Evolutionary conservation across 2,797 vertebrate species (phyloP), one percentile per base, ranked within the genome.

Genomic region (Gallinago stenura): DNA sequence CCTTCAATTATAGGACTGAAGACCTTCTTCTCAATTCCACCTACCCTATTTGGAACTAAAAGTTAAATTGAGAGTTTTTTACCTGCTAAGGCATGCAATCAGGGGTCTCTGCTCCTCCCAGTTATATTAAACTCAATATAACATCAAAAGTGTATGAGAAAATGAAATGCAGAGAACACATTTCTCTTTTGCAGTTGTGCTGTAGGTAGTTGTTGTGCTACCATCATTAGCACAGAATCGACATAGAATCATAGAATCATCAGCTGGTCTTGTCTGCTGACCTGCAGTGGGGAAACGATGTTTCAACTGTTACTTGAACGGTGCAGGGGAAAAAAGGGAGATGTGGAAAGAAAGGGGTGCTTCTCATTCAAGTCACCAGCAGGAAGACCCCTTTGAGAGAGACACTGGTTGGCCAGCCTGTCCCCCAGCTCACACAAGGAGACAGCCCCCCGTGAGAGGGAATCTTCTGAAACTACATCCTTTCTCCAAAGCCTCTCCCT

Each of bases 251-350:
- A 51, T 28, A 51, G 50, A 51, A 54, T 17, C 26, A 33, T 79
- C 78, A 61, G 14, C 33, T 46, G 24, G 2, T 46, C 12, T 43
- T 51, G 25, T 17, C 31, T 60, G 18, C 39, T 39, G 71, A 48
- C n/a, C 31, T 64, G 24, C 46, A 21, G 7, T 19, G 28, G 56
- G 24, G 7, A 65, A 88, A 61, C 16, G 31, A 3, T 20, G 9
- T 7, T 95, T 71, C 25, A 45, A 7, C 6, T 20, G 21, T 25
- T 39, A 25, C 39, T 85, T 33, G 26, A 84, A 80, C 0, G 1
- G 7, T n/a, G 14, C 0, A 13, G 33, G 33, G 6, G 5, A 1
- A 14, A 17, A 76, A 5, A 3, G 8, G 14, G 8, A 3, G 8
- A 3, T 8, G 12, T 2, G 16, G 33, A 70, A 14, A 4, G 19